Evolutionary conservation across 2,113 vertebrate genomes (phyloP).

Genomic region (Rhadina sibilatrix): DNA sequence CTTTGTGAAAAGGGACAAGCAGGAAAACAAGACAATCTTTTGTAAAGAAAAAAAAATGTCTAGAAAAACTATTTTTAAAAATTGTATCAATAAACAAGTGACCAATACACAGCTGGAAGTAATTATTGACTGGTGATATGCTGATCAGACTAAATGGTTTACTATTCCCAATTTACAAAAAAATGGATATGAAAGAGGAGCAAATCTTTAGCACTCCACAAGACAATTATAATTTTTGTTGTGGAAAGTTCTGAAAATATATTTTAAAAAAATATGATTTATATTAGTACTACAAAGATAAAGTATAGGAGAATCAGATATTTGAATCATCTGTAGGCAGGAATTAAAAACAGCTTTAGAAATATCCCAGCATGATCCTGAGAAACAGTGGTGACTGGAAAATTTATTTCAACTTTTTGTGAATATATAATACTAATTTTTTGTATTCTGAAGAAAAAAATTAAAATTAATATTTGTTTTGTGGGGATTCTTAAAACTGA

Average conservation of each 20-base stretch:
- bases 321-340: not conserved
- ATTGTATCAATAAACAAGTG: not conserved
- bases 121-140: not conserved
- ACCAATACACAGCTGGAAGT: not conserved
- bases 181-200: not conserved
- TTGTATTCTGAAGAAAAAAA: not conserved
- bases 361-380: not conserved
- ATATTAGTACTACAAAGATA: not conserved
- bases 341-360: not conserved
- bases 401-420: not conserved
- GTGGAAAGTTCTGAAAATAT: not conserved
- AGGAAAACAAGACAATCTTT: not conserved
- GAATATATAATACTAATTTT: accelerated
- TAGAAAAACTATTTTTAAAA: not conserved
- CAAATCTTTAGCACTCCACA: not conserved
- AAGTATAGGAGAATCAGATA: not conserved
- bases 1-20: not conserved
- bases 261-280: not conserved
- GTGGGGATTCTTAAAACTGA: not conserved
- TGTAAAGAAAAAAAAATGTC: not conserved
- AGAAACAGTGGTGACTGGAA: not conserved
- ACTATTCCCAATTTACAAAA: not conserved
- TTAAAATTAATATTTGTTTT: not conserved
- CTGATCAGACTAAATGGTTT: not conserved
- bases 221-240: not conserved